Evolutionary conservation across 2,113 vertebrate genomes (phyloP).

Genomic region (Otocyon megalotis): DNA sequence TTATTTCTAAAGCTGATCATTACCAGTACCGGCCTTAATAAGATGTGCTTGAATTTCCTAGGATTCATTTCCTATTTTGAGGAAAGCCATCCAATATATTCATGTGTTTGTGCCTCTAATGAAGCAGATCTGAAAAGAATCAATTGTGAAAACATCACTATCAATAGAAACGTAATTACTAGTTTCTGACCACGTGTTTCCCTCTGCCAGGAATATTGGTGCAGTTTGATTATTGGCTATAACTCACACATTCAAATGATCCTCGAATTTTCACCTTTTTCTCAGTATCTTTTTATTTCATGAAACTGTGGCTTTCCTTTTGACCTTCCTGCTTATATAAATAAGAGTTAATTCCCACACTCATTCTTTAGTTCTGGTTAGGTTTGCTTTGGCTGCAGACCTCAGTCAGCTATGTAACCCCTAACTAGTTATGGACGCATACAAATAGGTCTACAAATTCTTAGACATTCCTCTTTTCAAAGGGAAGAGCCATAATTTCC

Average conservation of each 20-base stretch:
- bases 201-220: not conserved
- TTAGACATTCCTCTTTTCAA: not conserved
- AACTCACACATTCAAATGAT: not conserved
- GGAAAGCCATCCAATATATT: not conserved
- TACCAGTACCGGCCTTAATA: not conserved
- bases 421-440: not conserved
- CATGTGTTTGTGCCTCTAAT: not conserved
- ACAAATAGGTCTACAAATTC: not conserved
- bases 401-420: not conserved
- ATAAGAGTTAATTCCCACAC: not conserved
- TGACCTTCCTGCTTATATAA: not conserved
- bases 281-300: not conserved
- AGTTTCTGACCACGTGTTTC: not conserved
- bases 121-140: slow-evolving; percentile 41
- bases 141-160: not conserved
- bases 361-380: not conserved
- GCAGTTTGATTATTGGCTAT: not conserved
- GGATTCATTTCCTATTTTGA: not conserved
- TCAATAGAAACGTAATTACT: not conserved
- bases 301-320: not conserved
- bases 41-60: not conserved
- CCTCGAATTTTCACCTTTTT: not conserved
- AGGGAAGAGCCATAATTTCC: not conserved
- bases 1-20: not conserved
- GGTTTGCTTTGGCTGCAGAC: not conserved